Evolutionary conservation across 1,140 invertebrate species (phyloP), one percentile per base, ranked within the genome.

Genomic region (Samia ricini): DNA sequence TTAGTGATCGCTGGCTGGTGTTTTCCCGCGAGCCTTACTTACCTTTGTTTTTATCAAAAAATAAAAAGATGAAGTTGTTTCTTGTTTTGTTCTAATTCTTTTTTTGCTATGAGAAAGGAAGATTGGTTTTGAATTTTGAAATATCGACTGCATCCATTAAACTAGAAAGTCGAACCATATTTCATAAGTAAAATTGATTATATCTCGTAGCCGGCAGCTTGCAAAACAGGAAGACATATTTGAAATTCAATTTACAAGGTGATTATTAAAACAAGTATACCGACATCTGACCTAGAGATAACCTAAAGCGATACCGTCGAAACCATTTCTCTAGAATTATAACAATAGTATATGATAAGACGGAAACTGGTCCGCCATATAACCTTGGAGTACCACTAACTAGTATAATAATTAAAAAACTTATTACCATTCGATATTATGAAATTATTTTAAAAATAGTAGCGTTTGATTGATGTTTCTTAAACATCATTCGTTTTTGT

Each of bases 201-300:
- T 42, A 42, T 42, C 33, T 42, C 33, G 10, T 42, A 42, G 33
- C 33, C 33, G 4, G 0, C 33, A 15, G 33, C 33, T 42, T 15
- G 33, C 33, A 42, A 42, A 15, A 42, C 33, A 42, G 33, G 33
- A 42, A 42, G 33, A 42, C 33, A 42, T 42, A 42, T 42, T 42
- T 42, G 33, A 15, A 42, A 42, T 42, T 42, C 4, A 42, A 42
- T 42, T 42, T 33, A 51, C 63, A 69, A 69, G 56, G 63, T 69
- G 50, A 60, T 54, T 51, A 29, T 48, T 42, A 22, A 60, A 60
- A 64, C 57, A 42, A 36, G 63, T 52, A 60, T 66, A 33, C 29
- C 49, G 64, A 71, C 56, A 63, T 68, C 60, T 61, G 56, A 68
- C 60, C 65, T 62, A 8, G 8, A 70, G 68, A 71, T 71, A 63